A percentile compares a stretch with the other conserved stretches of the same genome.
Evolutionary conservation across 2,797 vertebrate species (phyloP).

Genomic region (Apodemus agrarius): DNA sequence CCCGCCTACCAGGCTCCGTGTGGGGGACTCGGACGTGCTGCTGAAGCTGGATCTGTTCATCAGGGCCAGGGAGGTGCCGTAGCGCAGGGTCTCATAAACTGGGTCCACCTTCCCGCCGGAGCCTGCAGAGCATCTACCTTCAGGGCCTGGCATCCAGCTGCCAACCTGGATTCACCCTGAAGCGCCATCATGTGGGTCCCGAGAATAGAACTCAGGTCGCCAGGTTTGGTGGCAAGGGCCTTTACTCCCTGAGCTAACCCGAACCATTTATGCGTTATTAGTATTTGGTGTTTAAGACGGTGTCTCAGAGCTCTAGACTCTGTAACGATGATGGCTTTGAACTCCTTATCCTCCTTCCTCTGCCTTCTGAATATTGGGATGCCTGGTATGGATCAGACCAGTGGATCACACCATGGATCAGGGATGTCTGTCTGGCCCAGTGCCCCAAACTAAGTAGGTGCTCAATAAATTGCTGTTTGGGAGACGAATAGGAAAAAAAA

Average conservation of each 20-base stretch:
- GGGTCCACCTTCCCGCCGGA: constrained; percentile 89
- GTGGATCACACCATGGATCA: too few species aligned
- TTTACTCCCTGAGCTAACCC: neutral
- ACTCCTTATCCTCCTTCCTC: neutral
- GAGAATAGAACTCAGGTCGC: neutral
- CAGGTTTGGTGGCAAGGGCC: neutral
- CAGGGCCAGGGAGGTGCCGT: constrained; percentile 94
- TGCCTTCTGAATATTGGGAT: neutral
- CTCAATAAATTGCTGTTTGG: neutral
- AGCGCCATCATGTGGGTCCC: neutral
- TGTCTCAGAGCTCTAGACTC: neutral
- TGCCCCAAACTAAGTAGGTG: neutral
- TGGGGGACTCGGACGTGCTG: constrained; percentile 94
- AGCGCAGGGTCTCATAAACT: constrained; percentile 93
- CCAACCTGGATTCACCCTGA: neutral
- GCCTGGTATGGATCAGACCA: neutral
- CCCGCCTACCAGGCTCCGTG: constrained; percentile 91
- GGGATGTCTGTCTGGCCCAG: neutral
- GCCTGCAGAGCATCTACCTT: constrained; percentile 70
- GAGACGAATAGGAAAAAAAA: neutral
- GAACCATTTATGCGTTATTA: neutral
- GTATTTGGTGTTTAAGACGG: neutral
- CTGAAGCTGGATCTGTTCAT: constrained; percentile 94
- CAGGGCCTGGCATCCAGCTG: neutral
- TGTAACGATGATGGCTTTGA: neutral